Base-by-base conservation (phyloP, 2,888 invertebrate species). In the Drosophila suboccidentalis region DNA sequence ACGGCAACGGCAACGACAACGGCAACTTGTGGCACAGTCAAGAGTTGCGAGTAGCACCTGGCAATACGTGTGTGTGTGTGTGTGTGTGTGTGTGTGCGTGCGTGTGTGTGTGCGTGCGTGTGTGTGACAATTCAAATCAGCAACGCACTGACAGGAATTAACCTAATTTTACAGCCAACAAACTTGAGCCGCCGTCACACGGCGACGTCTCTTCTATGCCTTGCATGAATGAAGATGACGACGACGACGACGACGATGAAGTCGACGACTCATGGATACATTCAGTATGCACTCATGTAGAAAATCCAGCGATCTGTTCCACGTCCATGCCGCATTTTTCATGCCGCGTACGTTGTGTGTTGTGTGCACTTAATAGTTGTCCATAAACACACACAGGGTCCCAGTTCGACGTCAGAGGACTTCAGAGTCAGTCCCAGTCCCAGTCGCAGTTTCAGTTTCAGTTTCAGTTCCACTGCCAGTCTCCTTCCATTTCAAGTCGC, bases 221-320 rank as follows among this genome's bases (percentile, higher is more conserved):
- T 55, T 78, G 79, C 76, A 75, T 83, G 84, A 71, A 82, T 82
- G 78, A 67, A 78, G 77, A 50, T 61, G 75, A 39, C 44, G 44
- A 39, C 36, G 44, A 22, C 43, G 76, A 50, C 55, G 54, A 55
- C 44, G 47, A 39, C 47, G 68, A 58, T 19, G 65, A 51, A 19
- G 58, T 22, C 34, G 51, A 36, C 59, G 61, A 73, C 68, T 73
- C 58, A 64, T 38, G 78, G 46, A 77, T 69, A 90, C 86, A 79
- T 85, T 88, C 70, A 84, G 90, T 81, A 83, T 79, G 88, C 91
- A 88, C 89, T 91, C 91, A 91, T 82, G 91, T 88, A 85, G 90
- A 91, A 92, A 91, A 92, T 91, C 91, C 87, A 88, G 82, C 91
- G 91, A 92, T 91, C 91, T 90, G 92, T 91, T 90, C 91, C 91